phyloP scores from a whole-genome alignment of 2,888 invertebrate species.

The Pristionchus maxplancki region DNA sequence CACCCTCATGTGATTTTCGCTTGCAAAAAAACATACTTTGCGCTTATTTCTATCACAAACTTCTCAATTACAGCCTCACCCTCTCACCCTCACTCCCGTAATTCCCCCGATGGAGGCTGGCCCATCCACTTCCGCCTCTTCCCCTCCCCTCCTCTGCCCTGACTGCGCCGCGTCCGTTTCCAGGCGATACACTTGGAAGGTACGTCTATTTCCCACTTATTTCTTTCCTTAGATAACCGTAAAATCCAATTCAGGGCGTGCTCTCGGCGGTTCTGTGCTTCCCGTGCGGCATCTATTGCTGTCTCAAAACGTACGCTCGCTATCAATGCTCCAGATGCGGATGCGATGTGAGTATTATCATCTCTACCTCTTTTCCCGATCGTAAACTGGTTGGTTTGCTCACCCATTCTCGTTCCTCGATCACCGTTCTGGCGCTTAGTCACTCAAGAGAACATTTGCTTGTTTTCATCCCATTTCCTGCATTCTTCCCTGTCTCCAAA shows the following conservation, averaged over 20 bases:
- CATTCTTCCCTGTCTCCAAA: not conserved
- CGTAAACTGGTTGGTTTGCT: not conserved
- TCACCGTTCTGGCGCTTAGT: not conserved
- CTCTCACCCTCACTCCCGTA: not conserved
- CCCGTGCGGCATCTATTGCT: constrained; percentile 73
- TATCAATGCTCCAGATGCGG: constrained; percentile 65
- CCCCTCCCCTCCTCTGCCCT: constrained; percentile 27
- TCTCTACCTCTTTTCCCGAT: not conserved
- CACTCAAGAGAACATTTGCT: not conserved
- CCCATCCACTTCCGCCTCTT: not conserved
- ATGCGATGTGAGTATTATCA: constrained; percentile 67
- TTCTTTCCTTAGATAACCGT: not conserved
- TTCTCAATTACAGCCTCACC: not conserved
- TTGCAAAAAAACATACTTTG: not conserved
- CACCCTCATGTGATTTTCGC: not conserved
- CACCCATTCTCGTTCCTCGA: not conserved
- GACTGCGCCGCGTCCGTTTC: not conserved
- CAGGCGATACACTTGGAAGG: constrained; percentile 58
- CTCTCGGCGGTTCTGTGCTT: constrained; percentile 73
- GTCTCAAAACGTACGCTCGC: constrained; percentile 56
- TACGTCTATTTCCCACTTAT: not conserved
- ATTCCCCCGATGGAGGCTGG: not conserved
- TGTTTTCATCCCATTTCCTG: constrained; percentile 1
- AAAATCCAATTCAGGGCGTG: constrained; percentile 59
- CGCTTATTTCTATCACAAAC: not conserved